phyloP scores from a whole-genome alignment of 2,888 invertebrate species.

The Troides helena region DNA sequence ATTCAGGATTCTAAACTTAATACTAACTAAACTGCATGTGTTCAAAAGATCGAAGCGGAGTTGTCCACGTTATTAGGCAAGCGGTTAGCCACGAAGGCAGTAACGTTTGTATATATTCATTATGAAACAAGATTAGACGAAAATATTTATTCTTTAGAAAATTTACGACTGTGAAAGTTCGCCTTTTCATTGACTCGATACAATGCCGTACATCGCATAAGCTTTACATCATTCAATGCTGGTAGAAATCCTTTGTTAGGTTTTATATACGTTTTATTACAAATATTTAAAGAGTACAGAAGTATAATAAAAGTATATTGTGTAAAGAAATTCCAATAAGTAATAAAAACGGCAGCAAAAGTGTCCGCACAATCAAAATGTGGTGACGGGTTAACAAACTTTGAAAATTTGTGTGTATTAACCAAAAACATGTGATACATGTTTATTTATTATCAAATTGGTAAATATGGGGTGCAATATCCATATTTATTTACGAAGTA shows the following conservation, averaged over 20 bases:
- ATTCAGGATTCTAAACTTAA: too few species aligned
- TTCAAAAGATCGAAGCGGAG: not conserved
- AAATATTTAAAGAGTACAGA: constrained; percentile 12
- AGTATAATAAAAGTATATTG: constrained; percentile 14
- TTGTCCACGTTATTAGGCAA: not conserved
- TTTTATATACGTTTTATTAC: constrained; percentile 20
- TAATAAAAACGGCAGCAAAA: constrained; percentile 14
- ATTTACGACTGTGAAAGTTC: not conserved
- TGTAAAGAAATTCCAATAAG: constrained; percentile 5
- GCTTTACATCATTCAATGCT: constrained; percentile 2
- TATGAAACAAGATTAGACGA: not conserved
- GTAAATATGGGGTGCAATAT: not conserved
- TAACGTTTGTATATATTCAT: not conserved
- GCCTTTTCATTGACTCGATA: not conserved
- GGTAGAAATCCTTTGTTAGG: constrained; percentile 19
- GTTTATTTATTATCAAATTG: not conserved
- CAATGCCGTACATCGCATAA: not conserved
- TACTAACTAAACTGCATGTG: too few species aligned
- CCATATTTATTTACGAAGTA: too few species aligned
- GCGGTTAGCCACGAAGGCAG: not conserved
- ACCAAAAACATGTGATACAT: not conserved
- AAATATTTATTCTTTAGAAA: not conserved
- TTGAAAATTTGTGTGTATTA: not conserved
- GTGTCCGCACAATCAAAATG: constrained; percentile 1
- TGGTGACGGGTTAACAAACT: constrained; percentile 17